Evolutionary conservation across 2,113 vertebrate genomes (phyloP), one percentile per base, ranked within the genome.

Genomic region (Triplophysa dalaica): DNA sequence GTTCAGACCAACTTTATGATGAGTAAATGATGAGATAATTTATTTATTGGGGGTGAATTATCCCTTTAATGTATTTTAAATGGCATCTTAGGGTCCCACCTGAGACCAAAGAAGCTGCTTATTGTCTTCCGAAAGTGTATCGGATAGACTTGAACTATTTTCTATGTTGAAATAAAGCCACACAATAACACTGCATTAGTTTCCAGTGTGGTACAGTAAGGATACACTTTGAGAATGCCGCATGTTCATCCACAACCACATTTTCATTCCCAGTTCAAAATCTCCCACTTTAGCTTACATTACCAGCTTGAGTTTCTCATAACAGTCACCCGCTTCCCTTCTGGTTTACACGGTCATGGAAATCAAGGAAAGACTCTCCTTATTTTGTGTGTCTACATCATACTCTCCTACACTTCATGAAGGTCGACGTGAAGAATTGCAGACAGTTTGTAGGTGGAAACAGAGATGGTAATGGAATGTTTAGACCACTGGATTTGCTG

Each of bases 401-500:
- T 69, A 7, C 24, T 70, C 24, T 29, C 1, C 4, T 17, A 60
- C 13, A 60, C 70, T 60, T 73, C 1, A 6, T 10, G 1, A 41
- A 60, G n/a, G 19, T 19, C 45, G 14, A 54, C 21, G 19, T 74
- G 6, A n/a, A 63, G 24, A 14, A 63, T 29, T 64, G 60, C n/a
- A 73, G 43, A 70, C 16, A 24, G 48, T 2, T 7, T 76, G 54
- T 76, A 24, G 33, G 54, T 75, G 63, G 52, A 62, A 43, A 63
- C 10, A 10, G 12, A 21, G 12, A 13, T 52, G 63, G 60, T 62
- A 66, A 54, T 83, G 24, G 48, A 54, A 64, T 67, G 69, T 65
- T 72, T 72, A 21, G 29, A 21, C n/a, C 43, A 50, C 43, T 66
- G 0, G 64, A 70, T 83, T 80, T 86, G 85, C 67, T 78, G 43